These are phyloP conservation scores for Sminthopsis crassicaudata DNA, from an alignment of 2,113 vertebrate species.

Conservation along the genomic window DNA sequence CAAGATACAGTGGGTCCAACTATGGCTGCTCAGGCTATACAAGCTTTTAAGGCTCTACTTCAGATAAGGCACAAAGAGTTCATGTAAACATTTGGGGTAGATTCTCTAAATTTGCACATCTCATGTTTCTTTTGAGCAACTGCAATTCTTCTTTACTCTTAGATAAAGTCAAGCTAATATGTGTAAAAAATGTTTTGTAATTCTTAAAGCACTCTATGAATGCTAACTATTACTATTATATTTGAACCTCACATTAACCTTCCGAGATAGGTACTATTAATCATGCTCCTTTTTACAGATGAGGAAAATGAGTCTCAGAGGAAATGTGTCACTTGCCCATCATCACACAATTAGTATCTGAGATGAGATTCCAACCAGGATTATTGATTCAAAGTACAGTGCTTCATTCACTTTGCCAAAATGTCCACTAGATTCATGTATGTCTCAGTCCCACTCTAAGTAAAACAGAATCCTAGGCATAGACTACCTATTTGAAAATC, in stretches of 20 bases:
- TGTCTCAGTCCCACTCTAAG: neutral
- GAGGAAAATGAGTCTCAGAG: neutral
- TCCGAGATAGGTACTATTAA: neutral
- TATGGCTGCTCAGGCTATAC: neutral
- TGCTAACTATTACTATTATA: neutral
- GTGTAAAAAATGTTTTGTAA: neutral
- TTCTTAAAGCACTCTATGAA: neutral
- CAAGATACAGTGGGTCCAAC: neutral
- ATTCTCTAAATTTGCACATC: neutral
- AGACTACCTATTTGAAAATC: neutral
- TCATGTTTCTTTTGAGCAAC: neutral
- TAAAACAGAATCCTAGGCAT: neutral
- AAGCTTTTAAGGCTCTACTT: neutral
- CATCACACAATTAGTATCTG: neutral
- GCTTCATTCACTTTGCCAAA: neutral
- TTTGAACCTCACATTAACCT: neutral
- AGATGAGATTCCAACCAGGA: neutral
- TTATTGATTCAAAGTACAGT: neutral
- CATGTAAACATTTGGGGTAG: neutral
- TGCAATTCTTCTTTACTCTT: neutral
- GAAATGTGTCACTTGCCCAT: too few relatives aligned
- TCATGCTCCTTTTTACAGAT: neutral
- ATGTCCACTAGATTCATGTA: neutral
- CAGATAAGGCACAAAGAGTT: neutral
- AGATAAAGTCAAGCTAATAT: neutral